Base-by-base conservation (phyloP, 2,797 vertebrate genomes). In the Cichlasoma orientale region DNA sequence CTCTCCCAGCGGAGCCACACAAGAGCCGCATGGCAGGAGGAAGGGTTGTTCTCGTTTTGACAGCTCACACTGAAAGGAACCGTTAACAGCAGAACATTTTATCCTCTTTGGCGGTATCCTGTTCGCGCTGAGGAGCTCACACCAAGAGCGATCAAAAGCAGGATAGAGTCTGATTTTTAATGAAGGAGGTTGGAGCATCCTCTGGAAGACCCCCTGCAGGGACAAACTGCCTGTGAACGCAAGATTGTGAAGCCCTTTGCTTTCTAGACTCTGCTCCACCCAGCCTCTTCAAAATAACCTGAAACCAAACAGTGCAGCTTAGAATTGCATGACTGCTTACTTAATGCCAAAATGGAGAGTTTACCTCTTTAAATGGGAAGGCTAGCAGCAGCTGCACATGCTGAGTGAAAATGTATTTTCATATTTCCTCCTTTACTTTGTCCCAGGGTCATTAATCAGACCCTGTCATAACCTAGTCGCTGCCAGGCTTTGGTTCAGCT, bases 141-240 rank as follows among this genome's bases (percentile, higher is more conserved):
- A 47, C 13, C 5, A 7, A 47, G 6, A 47, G 44, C 6, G 77
- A 77, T 81, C 36, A 77, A 81, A 74, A 25, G 44, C 44, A 2
- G 77, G 18, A 53, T 7, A 18, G 58, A 52, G 70, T 41, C 12
- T 57, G 75, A 73, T 79, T 85, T 84, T 84, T 89, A 87, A 83
- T 86, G 80, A 89, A 74, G 75, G 61, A 36, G 56, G n/a, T 52
- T 63, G 41, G 57, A 79, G 61, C 77, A 74, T 86, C 79, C 57
- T 81, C 74, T 68, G 83, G 71, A 80, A 55, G 71, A 71, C 76
- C 66, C 73, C 90, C 82, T 74, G 31, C 29, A 10, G 84, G n/a
- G 84, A 59, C 54, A 56, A 5, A 63, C 21, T 44, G 21, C 76
- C 38, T 66, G 59, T 77, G 66, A 84, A 86, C 88, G 82, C 75